Percentiles rank a stretch among this genome's conserved stretches.
Evolutionary conservation across 2,797 vertebrate species (phyloP).

Genomic region (Thripadectes ignobilis): DNA sequence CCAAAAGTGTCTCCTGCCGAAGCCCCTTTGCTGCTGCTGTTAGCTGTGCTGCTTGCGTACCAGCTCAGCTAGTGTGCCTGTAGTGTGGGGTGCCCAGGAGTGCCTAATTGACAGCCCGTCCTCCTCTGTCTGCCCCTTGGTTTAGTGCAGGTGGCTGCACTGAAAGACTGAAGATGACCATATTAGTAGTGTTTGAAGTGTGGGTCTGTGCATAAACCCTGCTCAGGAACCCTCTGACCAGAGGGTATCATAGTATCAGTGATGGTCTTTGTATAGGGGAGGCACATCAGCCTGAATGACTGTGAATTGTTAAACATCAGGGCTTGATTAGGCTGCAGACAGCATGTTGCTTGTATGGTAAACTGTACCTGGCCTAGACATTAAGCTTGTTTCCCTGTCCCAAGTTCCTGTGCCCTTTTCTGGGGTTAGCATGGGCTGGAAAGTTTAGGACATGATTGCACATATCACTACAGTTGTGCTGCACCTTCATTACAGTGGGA

Average conservation of each 20-base stretch:
- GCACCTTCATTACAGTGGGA: not conserved
- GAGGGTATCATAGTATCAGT: accelerated
- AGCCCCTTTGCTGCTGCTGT: not conserved
- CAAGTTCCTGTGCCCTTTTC: not conserved
- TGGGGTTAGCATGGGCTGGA: not conserved
- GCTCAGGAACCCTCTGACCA: not conserved
- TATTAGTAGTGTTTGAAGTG: not conserved
- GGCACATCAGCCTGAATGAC: not conserved
- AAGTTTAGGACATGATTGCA: not conserved
- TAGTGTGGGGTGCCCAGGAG: not conserved
- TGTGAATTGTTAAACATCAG: not conserved
- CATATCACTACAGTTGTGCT: accelerated
- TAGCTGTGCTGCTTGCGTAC: not conserved
- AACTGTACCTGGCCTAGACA: not conserved
- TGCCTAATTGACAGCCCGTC: not conserved
- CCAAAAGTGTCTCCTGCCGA: not conserved
- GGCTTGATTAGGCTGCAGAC: not conserved
- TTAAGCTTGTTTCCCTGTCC: not conserved
- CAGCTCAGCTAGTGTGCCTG: not conserved
- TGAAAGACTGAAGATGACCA: not conserved
- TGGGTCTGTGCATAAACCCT: not conserved
- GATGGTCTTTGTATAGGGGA: not conserved
- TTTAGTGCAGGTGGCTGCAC: not conserved
- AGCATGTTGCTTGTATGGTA: not conserved
- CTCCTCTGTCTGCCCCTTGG: not conserved